These are phyloP conservation scores for Leptinotarsa texana DNA, from an alignment of 1,140 invertebrate genomes.

Conservation along the genomic window DNA sequence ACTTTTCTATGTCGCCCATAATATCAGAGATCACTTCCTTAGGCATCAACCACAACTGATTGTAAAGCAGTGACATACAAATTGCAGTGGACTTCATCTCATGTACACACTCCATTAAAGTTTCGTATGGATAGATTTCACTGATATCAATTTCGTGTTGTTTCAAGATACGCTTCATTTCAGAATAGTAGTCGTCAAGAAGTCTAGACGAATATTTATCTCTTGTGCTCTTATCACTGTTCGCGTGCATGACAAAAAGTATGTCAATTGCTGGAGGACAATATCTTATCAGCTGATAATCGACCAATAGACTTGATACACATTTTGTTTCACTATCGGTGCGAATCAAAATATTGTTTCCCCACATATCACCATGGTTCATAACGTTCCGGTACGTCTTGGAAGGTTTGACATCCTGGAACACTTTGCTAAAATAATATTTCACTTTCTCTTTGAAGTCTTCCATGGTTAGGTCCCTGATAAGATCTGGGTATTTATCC, in stretches of 20 bases:
- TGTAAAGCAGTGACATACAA: background rate
- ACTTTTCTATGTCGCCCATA: background rate
- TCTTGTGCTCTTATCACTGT: background rate
- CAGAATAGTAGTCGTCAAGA: background rate
- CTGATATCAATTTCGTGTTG: background rate
- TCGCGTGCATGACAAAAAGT: background rate
- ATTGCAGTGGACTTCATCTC: conserved; percentile 4
- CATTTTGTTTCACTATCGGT: background rate
- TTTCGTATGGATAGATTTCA: background rate
- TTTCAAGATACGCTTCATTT: background rate
- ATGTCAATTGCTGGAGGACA: background rate
- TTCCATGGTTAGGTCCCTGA: background rate
- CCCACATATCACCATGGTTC: background rate
- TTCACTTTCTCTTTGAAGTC: conserved; percentile 13
- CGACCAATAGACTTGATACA: background rate
- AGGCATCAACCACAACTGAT: background rate
- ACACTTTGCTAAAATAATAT: background rate
- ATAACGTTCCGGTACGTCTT: conserved; percentile 1
- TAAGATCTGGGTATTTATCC: background rate
- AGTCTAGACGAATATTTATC: background rate
- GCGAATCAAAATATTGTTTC: conserved; percentile 3
- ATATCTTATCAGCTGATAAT: conserved; percentile 1
- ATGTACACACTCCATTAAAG: background rate
- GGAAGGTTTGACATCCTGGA: background rate
- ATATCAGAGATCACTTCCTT: background rate